Evolutionary conservation across 2,113 vertebrate genomes (phyloP).

Genomic region (Pao palembangensis): DNA sequence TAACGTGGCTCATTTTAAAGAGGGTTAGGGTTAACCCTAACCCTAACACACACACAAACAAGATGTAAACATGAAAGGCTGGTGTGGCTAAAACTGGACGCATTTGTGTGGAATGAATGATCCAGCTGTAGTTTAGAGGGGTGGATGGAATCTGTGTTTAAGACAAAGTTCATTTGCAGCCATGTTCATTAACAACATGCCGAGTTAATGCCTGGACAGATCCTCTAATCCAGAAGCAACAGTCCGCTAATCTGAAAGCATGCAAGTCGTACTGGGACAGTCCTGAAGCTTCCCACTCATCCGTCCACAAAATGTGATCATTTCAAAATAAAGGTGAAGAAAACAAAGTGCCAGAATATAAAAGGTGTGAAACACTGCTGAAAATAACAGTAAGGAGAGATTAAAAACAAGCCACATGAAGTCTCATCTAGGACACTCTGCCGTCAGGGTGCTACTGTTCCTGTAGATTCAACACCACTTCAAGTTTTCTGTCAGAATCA

Average conservation of each 20-base stretch:
- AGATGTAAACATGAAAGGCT: background rate
- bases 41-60: conserved; percentile 10
- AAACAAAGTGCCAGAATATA: too few relatives aligned
- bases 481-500: too few relatives aligned
- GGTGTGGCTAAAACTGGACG: background rate
- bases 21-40: too few relatives aligned
- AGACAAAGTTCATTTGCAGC: background rate
- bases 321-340: too few relatives aligned
- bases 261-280: background rate
- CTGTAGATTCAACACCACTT: too few relatives aligned
- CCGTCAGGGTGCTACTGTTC: too few relatives aligned
- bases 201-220: conserved; percentile 22
- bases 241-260: conserved; percentile 48
- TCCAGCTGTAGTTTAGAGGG: conserved; percentile 15
- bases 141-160: conserved; percentile 17
- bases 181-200: conserved; percentile 1
- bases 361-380: too few relatives aligned
- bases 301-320: too few relatives aligned
- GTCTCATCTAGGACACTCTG: too few relatives aligned
- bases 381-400: too few relatives aligned
- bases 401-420: too few relatives aligned
- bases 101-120: conserved; percentile 21
- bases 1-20: too few relatives aligned
- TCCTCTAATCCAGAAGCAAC: conserved; percentile 46
- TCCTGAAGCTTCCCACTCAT: conserved; percentile 1